These are phyloP conservation scores for Boleophthalmus pectinirostris DNA, from an alignment of 2,113 vertebrate genomes.

Conservation along the genomic window DNA sequence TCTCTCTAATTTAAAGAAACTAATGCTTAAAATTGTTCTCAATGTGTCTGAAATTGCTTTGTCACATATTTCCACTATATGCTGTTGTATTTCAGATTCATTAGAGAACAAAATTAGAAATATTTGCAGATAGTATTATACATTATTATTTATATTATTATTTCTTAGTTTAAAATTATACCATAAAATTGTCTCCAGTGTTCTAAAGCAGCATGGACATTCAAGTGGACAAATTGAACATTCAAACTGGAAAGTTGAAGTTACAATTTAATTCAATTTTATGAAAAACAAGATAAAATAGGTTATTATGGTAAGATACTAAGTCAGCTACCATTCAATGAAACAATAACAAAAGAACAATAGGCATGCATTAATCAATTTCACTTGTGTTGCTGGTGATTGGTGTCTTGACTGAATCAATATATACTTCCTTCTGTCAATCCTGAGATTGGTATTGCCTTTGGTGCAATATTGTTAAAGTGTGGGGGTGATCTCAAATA, in stretches of 20 bases:
- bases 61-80: neutral
- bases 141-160: no score
- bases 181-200: no score
- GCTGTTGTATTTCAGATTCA: no score
- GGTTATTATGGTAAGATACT: neutral
- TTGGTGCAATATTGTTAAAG: slow-evolving; percentile 7
- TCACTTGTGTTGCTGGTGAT: slow-evolving; percentile 19
- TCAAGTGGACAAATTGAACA: no score
- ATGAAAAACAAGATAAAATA: neutral
- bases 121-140: no score
- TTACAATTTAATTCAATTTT: neutral
- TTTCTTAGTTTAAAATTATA: no score
- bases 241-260: neutral
- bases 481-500: slow-evolving; percentile 56
- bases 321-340: neutral
- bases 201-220: no score
- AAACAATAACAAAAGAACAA: neutral
- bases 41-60: no score
- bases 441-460: slow-evolving; percentile 48
- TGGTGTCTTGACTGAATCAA: slow-evolving; percentile 48
- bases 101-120: no score
- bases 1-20: neutral
- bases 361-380: slow-evolving; percentile 10
- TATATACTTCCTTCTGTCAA: slow-evolving; percentile 57
- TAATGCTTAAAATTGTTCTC: neutral